phyloP scores from a whole-genome alignment of 2,888 invertebrate genomes.

The Drosophila ustulata region DNA sequence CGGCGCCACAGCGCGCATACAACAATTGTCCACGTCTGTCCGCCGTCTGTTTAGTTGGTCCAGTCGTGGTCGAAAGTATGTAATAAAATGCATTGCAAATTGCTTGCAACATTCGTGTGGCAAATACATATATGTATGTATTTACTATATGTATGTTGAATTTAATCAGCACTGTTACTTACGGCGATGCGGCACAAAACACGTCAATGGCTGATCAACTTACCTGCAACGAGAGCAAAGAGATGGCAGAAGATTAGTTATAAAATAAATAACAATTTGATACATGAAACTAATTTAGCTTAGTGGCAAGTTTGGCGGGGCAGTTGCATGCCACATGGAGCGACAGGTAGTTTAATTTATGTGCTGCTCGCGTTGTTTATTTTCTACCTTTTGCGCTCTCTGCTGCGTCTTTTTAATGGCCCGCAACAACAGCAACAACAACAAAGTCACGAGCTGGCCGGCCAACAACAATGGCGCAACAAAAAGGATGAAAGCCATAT shows the following conservation, averaged over 20 bases:
- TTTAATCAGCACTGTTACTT: slow-evolving; percentile 60
- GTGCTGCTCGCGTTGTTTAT: slow-evolving; percentile 52
- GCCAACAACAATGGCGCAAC: slow-evolving; percentile 49
- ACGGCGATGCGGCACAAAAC: slow-evolving; percentile 15
- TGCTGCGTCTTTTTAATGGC: slow-evolving; percentile 81
- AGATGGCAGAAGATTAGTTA: slow-evolving; percentile 59
- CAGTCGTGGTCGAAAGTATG: slow-evolving; percentile 22
- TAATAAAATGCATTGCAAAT: slow-evolving; percentile 65
- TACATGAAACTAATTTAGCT: slow-evolving; percentile 68
- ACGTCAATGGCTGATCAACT: slow-evolving; percentile 41
- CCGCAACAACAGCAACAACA: slow-evolving; percentile 58
- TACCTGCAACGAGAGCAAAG: slow-evolving; percentile 64
- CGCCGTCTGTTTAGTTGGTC: slow-evolving; percentile 3
- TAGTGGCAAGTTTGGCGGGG: slow-evolving; percentile 31
- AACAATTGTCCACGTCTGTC: not conserved
- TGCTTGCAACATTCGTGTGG: slow-evolving; percentile 58
- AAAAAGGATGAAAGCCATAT: slow-evolving; percentile 74
- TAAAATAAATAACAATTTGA: slow-evolving; percentile 41
- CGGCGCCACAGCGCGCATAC: slow-evolving; percentile 61
- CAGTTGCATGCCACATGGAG: slow-evolving; percentile 57
- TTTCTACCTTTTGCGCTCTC: slow-evolving; percentile 33
- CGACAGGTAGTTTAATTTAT: slow-evolving; percentile 83
- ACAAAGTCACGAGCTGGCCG: slow-evolving; percentile 52
- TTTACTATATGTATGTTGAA: slow-evolving; percentile 23
- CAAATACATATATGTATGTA: slow-evolving; percentile 30